Evolutionary conservation across 2,888 invertebrate species (phyloP), one percentile per base, ranked within the genome.

Genomic region (Perizoma affinitatum): DNA sequence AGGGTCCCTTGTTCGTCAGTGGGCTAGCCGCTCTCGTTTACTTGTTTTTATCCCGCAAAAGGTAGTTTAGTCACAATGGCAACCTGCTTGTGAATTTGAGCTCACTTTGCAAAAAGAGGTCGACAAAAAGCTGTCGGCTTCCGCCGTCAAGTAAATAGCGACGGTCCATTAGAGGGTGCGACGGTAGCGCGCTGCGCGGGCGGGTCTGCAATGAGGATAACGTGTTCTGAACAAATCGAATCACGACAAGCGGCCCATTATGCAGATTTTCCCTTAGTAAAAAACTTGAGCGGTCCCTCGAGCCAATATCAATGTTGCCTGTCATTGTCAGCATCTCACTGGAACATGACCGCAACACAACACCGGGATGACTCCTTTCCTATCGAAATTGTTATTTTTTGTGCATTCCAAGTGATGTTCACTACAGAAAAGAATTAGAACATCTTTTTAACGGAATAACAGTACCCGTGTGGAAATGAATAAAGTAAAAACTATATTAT

Each of bases 211-310:
- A 22, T 73, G 73, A 66, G 75, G 75, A 71, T 80, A 84, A 84
- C 82, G 81, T 82, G 80, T 80, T 83, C 76, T 71, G 74, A 79
- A 81, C 80, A 86, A 89, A 90, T 90, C 88, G 86, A 90, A 89
- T 89, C 85, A 85, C 73, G 72, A 76, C 79, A 76, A 81, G 78
- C 75, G 78, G 79, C 76, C 88, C 86, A 87, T 90, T 90, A 88
- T 90, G 88, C 80, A 88, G 86, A 90, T 88, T 88, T 90, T 86
- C 87, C 87, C 86, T 89, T 89, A 87, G 79, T 82, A 82, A 85
- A 87, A 84, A 88, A 85, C 75, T 80, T 80, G 74, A 80, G 74
- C 76, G 72, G 72, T 70, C 65, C 66, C 69, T 68, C 69, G 72
- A 67, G 65, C 63, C 60, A 70, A 67, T 68, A 67, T 74, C 54